Base-by-base conservation (phyloP, 2,113 vertebrate genomes). In the Fregetta grallaria region DNA sequence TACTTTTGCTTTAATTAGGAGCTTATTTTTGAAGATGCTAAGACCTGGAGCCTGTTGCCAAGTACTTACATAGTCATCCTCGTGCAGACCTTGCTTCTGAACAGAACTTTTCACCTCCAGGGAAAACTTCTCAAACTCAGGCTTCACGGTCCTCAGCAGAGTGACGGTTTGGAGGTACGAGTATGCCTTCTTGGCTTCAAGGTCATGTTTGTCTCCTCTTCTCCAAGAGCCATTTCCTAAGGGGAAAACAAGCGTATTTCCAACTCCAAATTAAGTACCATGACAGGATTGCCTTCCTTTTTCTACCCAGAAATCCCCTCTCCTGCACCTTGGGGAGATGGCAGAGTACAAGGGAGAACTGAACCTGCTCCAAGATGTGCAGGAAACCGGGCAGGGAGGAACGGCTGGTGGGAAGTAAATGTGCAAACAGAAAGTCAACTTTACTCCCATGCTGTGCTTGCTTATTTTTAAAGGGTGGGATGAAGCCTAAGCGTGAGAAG, bases 121-220 rank as follows among this genome's bases (percentile, higher is more conserved):
- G 65, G 99, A 99, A 98, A 99, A 99, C 95, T 99, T 99, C 97
- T 99, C 99, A 98, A 99, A 99, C 96, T 99, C 99, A 1, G 99
- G 99, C 95, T 99, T 99, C 96, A 99, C 98, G 0, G 99, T 99
- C 97, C 99, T 98, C 96, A 99, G 98, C 88, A 99, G 98, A 10
- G 99, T 99, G 91, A 99, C 76, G 0, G 99, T 99, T 92, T 99
- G 99, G 78, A 99, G 98, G 82, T 98, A 98, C 4, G 98, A 98
- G 88, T 99, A 99, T 3, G 99, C 99, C 87, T 99, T 98, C 94
- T 98, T 99, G 6, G 99, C 99, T 77, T 99, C 99, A 49, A 97
- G 96, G 95, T 99, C 99, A 26, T 99, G 96, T 95, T 99, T 98
- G 97, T 99, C 99, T 91, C 99, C 99, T 98, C 99, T 98, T 98